These are phyloP conservation scores for Mobula birostris DNA, from an alignment of 2,113 vertebrate genomes.

Conservation along the genomic window DNA sequence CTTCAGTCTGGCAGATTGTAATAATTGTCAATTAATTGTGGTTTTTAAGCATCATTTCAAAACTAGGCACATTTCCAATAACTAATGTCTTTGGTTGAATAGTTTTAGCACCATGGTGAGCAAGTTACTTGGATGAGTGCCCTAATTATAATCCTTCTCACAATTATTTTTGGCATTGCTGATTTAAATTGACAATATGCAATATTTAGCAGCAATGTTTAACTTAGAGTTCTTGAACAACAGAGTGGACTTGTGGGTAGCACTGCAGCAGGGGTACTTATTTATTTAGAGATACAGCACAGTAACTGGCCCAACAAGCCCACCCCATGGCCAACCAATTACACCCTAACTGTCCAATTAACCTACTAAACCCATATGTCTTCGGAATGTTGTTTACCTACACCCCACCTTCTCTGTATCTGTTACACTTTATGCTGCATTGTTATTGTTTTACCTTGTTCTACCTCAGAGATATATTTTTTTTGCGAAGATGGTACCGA, in stretches of 20 bases:
- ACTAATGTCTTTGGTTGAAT: background rate
- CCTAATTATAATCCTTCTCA: slow-evolving; percentile 1
- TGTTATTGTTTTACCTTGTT: too few species aligned
- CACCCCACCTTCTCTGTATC: too few species aligned
- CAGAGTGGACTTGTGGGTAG: background rate
- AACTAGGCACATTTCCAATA: background rate
- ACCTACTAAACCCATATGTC: too few species aligned
- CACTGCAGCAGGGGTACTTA: background rate
- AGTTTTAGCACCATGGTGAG: background rate
- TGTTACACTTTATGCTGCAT: too few species aligned
- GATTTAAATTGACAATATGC: background rate
- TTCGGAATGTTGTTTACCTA: too few species aligned
- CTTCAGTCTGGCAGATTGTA: background rate
- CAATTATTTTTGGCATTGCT: background rate
- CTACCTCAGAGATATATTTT: too few species aligned
- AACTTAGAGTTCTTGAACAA: background rate
- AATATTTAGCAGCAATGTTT: background rate
- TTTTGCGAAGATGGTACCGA: too few species aligned
- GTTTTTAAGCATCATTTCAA: background rate
- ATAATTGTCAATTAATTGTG: background rate
- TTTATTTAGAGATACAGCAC: too few species aligned
- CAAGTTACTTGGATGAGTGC: background rate
- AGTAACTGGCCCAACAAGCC: too few species aligned
- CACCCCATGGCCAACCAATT: too few species aligned
- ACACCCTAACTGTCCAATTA: too few species aligned